These are phyloP conservation scores for Seladonia tumulorum DNA, from an alignment of 2,888 invertebrate species.

Conservation along the genomic window DNA sequence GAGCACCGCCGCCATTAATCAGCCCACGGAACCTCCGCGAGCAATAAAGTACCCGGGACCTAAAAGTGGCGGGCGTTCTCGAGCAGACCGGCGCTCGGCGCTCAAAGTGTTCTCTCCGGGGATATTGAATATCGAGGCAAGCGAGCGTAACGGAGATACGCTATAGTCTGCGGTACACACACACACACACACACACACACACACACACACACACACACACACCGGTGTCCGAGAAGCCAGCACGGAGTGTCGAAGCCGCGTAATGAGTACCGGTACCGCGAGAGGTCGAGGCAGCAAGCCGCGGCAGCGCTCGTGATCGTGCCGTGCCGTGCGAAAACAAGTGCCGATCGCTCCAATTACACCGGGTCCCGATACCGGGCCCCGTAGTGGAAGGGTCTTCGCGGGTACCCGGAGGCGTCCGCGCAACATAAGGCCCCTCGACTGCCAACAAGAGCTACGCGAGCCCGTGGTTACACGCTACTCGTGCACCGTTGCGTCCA, in stretches of 20 bases:
- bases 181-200: too few relatives aligned
- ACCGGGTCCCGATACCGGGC: conserved; percentile 66
- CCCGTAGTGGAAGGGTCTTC: conserved; percentile 53
- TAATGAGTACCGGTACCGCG: conserved; percentile 63
- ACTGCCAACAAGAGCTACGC: conserved; percentile 57
- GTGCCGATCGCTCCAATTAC: conserved; percentile 83
- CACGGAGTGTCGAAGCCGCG: conserved; percentile 49
- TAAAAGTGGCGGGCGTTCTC: conserved; percentile 33
- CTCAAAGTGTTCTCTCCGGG: conserved; percentile 12
- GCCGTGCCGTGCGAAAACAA: conserved; percentile 82
- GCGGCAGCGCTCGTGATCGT: conserved; percentile 75
- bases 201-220: not conserved
- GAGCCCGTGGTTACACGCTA: conserved; percentile 64
- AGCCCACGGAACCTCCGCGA: conserved; percentile 32
- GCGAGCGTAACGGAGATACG: conserved; percentile 51
- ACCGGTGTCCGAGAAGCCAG: conserved; percentile 25
- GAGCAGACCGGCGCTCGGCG: conserved; percentile 31
- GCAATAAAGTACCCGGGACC: conserved; percentile 33
- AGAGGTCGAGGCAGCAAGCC: conserved; percentile 55
- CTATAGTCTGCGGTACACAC: not conserved
- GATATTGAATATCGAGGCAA: conserved; percentile 52
- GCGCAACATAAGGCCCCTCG: conserved; percentile 59
- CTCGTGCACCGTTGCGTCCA: conserved; percentile 52
- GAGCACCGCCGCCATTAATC: conserved; percentile 28
- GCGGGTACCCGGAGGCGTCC: conserved; percentile 62